phyloP scores from a whole-genome alignment of 2,113 vertebrate genomes.

The Gymnobelideus leadbeateri region DNA sequence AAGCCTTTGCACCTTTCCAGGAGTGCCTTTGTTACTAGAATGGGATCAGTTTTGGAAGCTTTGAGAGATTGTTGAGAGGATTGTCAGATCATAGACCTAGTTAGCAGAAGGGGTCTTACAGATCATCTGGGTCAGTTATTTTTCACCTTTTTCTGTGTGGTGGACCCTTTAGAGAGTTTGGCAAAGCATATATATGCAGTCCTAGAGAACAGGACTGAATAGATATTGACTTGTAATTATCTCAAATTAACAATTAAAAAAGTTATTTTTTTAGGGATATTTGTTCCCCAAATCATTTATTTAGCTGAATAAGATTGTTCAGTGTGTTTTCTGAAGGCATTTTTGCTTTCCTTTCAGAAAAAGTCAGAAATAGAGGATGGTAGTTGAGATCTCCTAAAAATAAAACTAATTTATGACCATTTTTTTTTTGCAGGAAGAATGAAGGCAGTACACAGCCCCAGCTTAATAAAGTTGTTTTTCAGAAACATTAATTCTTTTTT shows the following conservation, averaged over 20 bases:
- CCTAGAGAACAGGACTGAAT: neutral
- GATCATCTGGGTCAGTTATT: neutral
- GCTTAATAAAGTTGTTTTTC: neutral
- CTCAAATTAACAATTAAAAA: neutral
- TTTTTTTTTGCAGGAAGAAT: neutral
- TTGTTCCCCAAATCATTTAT: neutral
- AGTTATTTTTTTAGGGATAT: neutral
- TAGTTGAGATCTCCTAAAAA: neutral
- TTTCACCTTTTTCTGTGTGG: neutral
- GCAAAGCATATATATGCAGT: neutral
- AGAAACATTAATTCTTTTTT: neutral
- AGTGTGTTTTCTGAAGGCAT: neutral
- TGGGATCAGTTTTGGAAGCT: neutral
- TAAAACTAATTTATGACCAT: neutral
- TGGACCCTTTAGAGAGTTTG: neutral
- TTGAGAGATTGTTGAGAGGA: neutral
- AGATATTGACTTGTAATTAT: neutral
- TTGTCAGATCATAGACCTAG: neutral
- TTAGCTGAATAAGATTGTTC: neutral
- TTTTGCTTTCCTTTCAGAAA: neutral
- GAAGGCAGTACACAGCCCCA: constrained; percentile 9
- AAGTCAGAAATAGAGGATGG: neutral
- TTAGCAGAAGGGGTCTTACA: neutral
- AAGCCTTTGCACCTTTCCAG: neutral
- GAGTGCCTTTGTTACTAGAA: neutral